Evolutionary conservation across 2,888 invertebrate genomes (phyloP).

Genomic region (Pteria penguin): DNA sequence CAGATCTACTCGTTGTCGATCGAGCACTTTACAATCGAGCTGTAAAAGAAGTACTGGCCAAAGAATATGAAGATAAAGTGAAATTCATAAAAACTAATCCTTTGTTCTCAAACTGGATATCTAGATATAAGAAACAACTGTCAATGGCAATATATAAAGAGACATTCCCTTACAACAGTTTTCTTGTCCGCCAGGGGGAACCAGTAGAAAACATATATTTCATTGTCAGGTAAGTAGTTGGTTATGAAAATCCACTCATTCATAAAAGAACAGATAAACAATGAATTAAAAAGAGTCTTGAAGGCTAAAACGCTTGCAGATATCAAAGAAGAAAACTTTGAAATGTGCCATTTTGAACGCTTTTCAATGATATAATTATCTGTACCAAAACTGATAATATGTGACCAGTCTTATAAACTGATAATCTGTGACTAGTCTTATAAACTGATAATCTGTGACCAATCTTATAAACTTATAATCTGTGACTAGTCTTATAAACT

Average conservation of each 20-base stretch:
- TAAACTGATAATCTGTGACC: no score
- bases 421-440: no score
- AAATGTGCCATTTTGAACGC: no score
- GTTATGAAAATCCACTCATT: not conserved
- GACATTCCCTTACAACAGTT: conserved; percentile 70
- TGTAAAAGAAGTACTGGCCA: conserved; percentile 73
- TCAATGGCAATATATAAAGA: conserved; percentile 78
- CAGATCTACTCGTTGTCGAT: conserved; percentile 78
- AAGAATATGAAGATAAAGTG: conserved; percentile 77
- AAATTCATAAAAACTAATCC: conserved; percentile 72
- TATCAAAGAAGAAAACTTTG: no score
- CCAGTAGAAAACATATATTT: conserved; percentile 75
- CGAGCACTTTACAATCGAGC: conserved; percentile 76
- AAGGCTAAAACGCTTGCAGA: no score
- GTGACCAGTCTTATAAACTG: no score
- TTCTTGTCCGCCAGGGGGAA: conserved; percentile 76
- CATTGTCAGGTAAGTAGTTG: conserved; percentile 70
- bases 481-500: no score
- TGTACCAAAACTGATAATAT: no score
- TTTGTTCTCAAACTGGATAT: conserved; percentile 76
- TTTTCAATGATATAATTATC: no score
- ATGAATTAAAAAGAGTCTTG: no score
- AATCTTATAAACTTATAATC: no score
- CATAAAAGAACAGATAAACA: no score
- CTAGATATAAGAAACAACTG: conserved; percentile 78